A percentile compares a stretch with the other conserved stretches of the same genome.
Evolutionary conservation across 1,140 invertebrate genomes (phyloP).

Genomic region (Phocides pigmalion): DNA sequence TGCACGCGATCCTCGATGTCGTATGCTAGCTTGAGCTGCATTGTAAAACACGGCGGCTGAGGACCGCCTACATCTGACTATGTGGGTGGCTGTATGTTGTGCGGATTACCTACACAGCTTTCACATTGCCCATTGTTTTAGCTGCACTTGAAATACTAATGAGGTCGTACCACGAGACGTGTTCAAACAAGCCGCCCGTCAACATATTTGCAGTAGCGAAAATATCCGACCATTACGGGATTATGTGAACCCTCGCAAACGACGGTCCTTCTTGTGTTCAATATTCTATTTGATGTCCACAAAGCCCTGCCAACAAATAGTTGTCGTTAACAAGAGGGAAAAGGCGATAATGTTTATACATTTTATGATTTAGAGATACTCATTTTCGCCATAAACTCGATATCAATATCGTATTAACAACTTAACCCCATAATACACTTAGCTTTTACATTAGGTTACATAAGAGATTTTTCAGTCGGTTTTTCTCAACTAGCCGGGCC

Average conservation of each 20-base stretch:
- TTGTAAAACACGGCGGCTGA: conserved; percentile 17
- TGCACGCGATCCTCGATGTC: background rate
- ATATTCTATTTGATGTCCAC: background rate
- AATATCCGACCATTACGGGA: conserved; percentile 1
- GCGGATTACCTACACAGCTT: conserved; percentile 53
- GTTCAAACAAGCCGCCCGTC: conserved; percentile 20
- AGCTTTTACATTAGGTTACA: too few species aligned
- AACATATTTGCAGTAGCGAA: conserved; percentile 12
- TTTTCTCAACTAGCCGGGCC: too few species aligned
- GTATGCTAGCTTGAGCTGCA: conserved; percentile 12
- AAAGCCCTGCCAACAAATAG: too few species aligned
- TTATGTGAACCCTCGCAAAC: background rate
- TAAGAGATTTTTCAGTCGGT: too few species aligned
- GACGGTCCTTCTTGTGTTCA: background rate
- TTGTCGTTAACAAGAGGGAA: too few species aligned
- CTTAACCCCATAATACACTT: too few species aligned
- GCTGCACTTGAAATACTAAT: conserved; percentile 60
- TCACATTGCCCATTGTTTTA: conserved; percentile 59
- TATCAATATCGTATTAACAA: too few species aligned
- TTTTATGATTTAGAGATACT: too few species aligned
- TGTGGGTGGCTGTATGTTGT: conserved; percentile 43
- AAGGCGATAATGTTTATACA: background rate
- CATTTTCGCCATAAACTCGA: too few species aligned
- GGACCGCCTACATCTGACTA: conserved; percentile 26
- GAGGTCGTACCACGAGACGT: conserved; percentile 40